Evolutionary conservation across 2,113 vertebrate genomes (phyloP), one percentile per base, ranked within the genome.

Genomic region (Aphyosemion australe): DNA sequence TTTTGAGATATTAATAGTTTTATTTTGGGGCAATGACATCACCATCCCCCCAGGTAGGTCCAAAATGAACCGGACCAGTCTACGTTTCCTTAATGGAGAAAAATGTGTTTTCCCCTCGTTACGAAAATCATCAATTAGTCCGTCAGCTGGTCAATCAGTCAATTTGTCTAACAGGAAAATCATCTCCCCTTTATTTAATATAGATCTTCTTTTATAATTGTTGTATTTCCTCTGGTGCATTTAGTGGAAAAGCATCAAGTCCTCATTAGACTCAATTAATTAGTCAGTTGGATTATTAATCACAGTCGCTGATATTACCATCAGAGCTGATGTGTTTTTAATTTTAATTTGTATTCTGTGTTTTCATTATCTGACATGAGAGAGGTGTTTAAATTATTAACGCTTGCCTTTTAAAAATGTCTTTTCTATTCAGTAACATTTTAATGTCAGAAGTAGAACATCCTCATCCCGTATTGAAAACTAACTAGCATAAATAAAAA

Each of bases 31-130:
- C n/a, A n/a, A n/a, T n/a, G n/a, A n/a, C n/a, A n/a, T n/a, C n/a
- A n/a, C n/a, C n/a, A n/a, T n/a, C n/a, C n/a, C n/a, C n/a, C n/a
- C n/a, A n/a, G n/a, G n/a, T n/a, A n/a, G n/a, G n/a, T n/a, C n/a
- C n/a, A n/a, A n/a, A n/a, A n/a, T n/a, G n/a, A n/a, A n/a, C n/a
- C n/a, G n/a, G n/a, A n/a, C n/a, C n/a, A n/a, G n/a, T n/a, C n/a
- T n/a, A n/a, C n/a, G n/a, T n/a, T n/a, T n/a, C 51, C 59, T 68
- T 84, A 82, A 88, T 86, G 74, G 70, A 76, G 69, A 84, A 74
- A 76, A 74, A 90, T 82, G 60, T 69, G 65, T 79, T 78, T 80
- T 79, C 42, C 18, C 13, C 6, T 72, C 53, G 62, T 74, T 76
- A 71, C 58, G 65, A 69, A 72, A 68, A 65, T 69, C 71, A 80